Conservation (phyloP, 1,140 invertebrate genomes). For the Calliopsis andreniformis region DNA sequence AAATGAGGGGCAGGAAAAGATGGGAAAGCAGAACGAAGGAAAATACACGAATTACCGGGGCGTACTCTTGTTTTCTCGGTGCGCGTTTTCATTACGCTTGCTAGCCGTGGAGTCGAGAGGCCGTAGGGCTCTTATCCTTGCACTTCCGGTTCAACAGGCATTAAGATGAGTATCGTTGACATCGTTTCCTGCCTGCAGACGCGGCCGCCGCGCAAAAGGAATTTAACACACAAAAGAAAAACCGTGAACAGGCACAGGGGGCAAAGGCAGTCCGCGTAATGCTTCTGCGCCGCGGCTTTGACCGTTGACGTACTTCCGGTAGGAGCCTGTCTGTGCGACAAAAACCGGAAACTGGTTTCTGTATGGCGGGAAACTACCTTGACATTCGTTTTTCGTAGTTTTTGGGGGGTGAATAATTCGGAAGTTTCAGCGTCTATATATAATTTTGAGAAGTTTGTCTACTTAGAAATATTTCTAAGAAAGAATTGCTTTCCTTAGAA, state of each 20-base stretch:
- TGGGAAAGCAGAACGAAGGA: constrained; percentile 33
- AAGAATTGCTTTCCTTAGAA: no score
- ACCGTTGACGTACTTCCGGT: no score
- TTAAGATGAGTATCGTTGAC: constrained; percentile 77
- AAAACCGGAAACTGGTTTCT: neutral
- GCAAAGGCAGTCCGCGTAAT: neutral
- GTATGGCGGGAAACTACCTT: no score
- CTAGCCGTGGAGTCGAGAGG: constrained; percentile 46
- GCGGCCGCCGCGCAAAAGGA: constrained; percentile 43
- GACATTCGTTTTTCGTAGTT: no score
- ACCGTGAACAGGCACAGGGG: constrained; percentile 4
- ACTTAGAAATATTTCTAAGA: no score
- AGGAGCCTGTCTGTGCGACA: constrained; percentile 40
- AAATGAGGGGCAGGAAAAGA: neutral
- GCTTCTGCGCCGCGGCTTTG: constrained; percentile 24
- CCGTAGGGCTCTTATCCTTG: constrained; percentile 58
- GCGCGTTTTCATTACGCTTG: constrained; percentile 74
- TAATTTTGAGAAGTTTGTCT: no score
- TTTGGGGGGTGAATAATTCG: no score
- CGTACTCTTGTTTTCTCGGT: constrained; percentile 61
- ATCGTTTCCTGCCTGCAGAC: constrained; percentile 68
- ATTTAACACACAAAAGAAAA: constrained; percentile 59
- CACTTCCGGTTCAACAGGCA: constrained; percentile 70
- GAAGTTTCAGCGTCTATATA: no score
- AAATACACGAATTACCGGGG: constrained; percentile 54